phyloP scores from a whole-genome alignment of 2,888 invertebrate genomes.

The Meliscaeva auricollis region DNA sequence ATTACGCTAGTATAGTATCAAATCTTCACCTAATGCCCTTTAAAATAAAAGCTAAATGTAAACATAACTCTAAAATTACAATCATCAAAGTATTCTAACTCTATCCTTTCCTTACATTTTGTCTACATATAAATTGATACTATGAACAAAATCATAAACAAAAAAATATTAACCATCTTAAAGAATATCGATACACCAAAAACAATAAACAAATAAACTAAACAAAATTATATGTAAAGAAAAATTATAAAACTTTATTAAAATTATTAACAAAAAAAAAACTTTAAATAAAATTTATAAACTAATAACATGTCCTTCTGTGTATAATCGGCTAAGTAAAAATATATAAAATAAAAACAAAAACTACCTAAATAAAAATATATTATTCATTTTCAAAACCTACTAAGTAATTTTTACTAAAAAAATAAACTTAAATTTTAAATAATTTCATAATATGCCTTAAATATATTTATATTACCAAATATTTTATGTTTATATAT shows the following conservation, averaged over 20 bases:
- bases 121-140: background rate
- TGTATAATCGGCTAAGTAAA: slow-evolving; percentile 37
- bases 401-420: slow-evolving; percentile 16
- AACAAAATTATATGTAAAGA: slow-evolving; percentile 10
- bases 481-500: slow-evolving; percentile 30
- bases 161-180: slow-evolving; percentile 26
- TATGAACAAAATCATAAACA: background rate
- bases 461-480: slow-evolving; percentile 52
- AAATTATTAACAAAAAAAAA: background rate
- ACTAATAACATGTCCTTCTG: slow-evolving; percentile 34
- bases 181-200: slow-evolving; percentile 58
- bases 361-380: background rate
- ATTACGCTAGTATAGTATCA: too few species aligned
- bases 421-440: slow-evolving; percentile 1
- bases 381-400: slow-evolving; percentile 8
- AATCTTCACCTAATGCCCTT: too few species aligned
- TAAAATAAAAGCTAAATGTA: too few species aligned
- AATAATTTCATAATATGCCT: slow-evolving; percentile 72
- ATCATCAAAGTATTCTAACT: too few species aligned
- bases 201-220: background rate
- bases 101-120: background rate
- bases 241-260: slow-evolving; percentile 5
- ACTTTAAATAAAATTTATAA: slow-evolving; percentile 14
- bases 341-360: too few species aligned
- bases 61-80: too few species aligned